phyloP scores from a whole-genome alignment of 2,888 invertebrate species.

The Agrochola macilenta region DNA sequence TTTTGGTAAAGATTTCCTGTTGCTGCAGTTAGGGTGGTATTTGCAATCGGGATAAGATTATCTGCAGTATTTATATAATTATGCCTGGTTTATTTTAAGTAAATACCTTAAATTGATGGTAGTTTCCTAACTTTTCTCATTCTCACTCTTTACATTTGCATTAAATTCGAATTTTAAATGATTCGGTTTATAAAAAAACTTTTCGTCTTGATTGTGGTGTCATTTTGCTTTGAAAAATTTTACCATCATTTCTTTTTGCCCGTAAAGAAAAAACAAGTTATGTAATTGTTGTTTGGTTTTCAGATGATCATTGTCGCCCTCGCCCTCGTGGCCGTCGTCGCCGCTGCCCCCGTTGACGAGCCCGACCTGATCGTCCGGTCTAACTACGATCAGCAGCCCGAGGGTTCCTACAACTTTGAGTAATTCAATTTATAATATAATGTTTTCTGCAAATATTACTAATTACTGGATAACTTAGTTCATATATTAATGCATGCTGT shows the following conservation, averaged over 20 bases:
- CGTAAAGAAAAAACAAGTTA: no score
- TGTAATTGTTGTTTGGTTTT: slow-evolving; percentile 10
- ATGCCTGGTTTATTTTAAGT: background rate
- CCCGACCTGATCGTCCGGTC: slow-evolving; percentile 15
- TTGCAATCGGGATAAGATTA: background rate
- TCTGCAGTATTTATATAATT: background rate
- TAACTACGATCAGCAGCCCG: background rate
- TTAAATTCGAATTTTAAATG: background rate
- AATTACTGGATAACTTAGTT: background rate
- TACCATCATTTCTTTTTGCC: background rate
- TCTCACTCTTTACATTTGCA: background rate
- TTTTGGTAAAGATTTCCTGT: background rate
- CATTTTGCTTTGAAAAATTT: background rate
- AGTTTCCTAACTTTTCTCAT: background rate
- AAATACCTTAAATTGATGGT: background rate
- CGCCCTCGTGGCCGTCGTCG: slow-evolving; percentile 59
- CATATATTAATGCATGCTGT: background rate
- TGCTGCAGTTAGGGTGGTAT: background rate
- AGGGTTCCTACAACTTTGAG: slow-evolving; percentile 27
- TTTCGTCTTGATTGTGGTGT: background rate
- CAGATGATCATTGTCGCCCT: slow-evolving; percentile 62
- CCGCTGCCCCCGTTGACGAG: slow-evolving; percentile 40
- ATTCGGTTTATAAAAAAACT: background rate
- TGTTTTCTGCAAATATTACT: background rate
- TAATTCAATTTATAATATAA: slow-evolving; percentile 5